These are phyloP conservation scores for Drosophila melanosoma DNA, from an alignment of 2,888 invertebrate genomes.

Conservation along the genomic window DNA sequence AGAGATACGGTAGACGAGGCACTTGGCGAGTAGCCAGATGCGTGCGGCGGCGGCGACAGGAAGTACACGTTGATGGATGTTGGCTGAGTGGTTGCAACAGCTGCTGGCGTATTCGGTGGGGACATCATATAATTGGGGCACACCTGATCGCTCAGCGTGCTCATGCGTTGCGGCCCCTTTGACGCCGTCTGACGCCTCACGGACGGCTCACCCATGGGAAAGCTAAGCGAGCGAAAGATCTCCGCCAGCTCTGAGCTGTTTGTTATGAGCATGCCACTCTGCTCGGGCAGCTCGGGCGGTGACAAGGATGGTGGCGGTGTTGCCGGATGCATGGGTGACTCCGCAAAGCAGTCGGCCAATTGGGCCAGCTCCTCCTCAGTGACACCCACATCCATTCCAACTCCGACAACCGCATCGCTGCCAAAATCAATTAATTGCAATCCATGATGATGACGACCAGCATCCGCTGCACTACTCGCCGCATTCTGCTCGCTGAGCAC, in stretches of 20 bases:
- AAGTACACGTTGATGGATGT: constrained; percentile 84
- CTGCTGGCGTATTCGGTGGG: constrained; percentile 84
- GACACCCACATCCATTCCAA: constrained; percentile 34
- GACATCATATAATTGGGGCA: constrained; percentile 82
- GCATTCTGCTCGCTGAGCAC: constrained; percentile 80
- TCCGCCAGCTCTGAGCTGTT: constrained; percentile 83
- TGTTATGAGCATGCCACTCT: constrained; percentile 79
- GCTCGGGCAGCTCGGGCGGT: constrained; percentile 81
- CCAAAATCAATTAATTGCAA: constrained; percentile 79
- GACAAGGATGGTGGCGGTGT: constrained; percentile 84
- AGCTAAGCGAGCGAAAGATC: constrained; percentile 83
- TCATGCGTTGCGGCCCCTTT: constrained; percentile 77
- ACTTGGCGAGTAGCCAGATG: constrained; percentile 78
- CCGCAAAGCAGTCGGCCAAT: constrained; percentile 73
- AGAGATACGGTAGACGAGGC: constrained; percentile 84
- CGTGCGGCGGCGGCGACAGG: constrained; percentile 83
- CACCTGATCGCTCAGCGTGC: constrained; percentile 84
- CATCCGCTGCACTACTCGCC: constrained; percentile 33
- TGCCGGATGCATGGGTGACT: constrained; percentile 76
- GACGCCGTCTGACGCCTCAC: constrained; percentile 63
- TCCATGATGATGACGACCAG: constrained; percentile 30
- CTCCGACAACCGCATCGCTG: constrained; percentile 50
- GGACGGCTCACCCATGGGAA: constrained; percentile 78
- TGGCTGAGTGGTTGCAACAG: constrained; percentile 55
- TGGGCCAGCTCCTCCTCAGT: constrained; percentile 73